phyloP scores from a whole-genome alignment of 2,888 invertebrate genomes.

The Chymomyza procnemis region DNA sequence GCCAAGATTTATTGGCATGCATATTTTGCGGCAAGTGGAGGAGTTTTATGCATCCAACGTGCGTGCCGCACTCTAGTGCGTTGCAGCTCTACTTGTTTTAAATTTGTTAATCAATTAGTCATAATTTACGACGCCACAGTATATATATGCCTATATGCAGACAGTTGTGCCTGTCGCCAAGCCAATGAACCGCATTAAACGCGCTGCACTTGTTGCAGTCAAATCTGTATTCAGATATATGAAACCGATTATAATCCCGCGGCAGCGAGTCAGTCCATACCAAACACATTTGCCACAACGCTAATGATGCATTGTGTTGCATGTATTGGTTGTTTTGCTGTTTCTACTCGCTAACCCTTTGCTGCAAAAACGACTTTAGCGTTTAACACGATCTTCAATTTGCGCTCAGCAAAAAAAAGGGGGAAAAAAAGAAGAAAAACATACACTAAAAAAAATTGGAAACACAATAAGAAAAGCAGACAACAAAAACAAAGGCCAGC shows the following conservation, averaged over 20 bases:
- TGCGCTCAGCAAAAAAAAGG: constrained; percentile 45
- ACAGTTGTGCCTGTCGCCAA: constrained; percentile 38
- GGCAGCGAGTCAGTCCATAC: constrained; percentile 39
- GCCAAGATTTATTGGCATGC: constrained; percentile 14
- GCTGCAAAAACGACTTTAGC: constrained; percentile 58
- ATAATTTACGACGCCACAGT: constrained; percentile 60
- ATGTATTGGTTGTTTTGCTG: constrained; percentile 32
- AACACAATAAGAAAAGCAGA: constrained; percentile 29
- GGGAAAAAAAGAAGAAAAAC: too few relatives aligned
- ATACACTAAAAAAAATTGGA: constrained; percentile 9
- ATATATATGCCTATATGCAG: neutral
- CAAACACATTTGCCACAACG: constrained; percentile 74
- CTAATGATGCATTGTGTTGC: constrained; percentile 71
- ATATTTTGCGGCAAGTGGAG: neutral
- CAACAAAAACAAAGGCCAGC: constrained; percentile 21
- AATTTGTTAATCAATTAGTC: constrained; percentile 73
- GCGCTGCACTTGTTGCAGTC: constrained; percentile 66
- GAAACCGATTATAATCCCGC: constrained; percentile 15
- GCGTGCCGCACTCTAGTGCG: neutral
- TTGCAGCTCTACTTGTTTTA: constrained; percentile 34
- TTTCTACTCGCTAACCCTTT: constrained; percentile 17
- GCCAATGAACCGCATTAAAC: constrained; percentile 56
- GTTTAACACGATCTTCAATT: constrained; percentile 74
- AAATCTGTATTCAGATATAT: constrained; percentile 25
- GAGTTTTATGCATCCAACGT: neutral